Conservation (phyloP, 2,113 vertebrate genomes). For the Puffinus mauretanicus region DNA sequence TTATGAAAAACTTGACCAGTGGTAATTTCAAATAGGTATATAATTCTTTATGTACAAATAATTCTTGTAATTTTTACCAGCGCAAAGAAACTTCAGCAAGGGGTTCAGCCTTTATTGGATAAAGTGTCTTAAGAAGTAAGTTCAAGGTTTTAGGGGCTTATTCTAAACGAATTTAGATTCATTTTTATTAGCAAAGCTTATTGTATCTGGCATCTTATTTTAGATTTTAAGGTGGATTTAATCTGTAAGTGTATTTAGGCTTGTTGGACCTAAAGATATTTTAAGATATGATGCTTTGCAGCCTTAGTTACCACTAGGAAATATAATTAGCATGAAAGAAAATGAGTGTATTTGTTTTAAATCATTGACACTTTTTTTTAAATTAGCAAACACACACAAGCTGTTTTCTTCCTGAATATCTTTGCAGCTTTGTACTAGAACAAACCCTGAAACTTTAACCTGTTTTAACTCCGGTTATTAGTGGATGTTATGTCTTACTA, state of each 20-base stretch:
- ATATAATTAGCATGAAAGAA: neutral
- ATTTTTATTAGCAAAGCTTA: neutral
- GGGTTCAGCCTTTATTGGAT: neutral
- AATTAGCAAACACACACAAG: neutral
- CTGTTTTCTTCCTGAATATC: neutral
- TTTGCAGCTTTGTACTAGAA: neutral
- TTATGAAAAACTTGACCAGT: neutral
- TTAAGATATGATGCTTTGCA: neutral
- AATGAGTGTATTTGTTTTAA: neutral
- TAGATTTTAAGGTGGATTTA: conserved; percentile 1
- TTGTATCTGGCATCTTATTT: neutral
- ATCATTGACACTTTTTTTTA: neutral
- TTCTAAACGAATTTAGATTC: neutral
- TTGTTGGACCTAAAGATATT: neutral
- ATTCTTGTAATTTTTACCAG: neutral
- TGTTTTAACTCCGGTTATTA: neutral
- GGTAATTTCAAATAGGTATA: neutral
- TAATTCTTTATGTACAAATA: neutral
- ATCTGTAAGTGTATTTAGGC: neutral
- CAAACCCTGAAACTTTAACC: neutral
- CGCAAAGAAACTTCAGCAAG: neutral
- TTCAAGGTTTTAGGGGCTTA: neutral
- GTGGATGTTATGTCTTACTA: neutral
- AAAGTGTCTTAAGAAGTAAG: neutral
- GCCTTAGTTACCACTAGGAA: neutral